These are phyloP conservation scores for Sebastes reedi DNA, from an alignment of 2,797 vertebrate species.

Conservation along the genomic window DNA sequence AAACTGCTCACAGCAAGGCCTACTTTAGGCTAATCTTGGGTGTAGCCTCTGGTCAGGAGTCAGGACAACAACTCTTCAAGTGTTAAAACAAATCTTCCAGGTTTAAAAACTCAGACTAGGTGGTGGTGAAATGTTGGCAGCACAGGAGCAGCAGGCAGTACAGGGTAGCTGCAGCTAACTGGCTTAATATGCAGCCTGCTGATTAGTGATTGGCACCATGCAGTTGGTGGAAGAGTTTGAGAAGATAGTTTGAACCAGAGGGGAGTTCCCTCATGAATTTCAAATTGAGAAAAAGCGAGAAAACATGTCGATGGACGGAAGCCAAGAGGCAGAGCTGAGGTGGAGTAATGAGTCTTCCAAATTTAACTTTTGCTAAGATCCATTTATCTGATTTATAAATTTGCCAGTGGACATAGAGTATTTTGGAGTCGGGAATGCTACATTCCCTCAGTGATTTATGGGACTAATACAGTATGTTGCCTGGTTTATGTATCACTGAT, in stretches of 20 bases:
- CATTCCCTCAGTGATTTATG: constrained; percentile 1
- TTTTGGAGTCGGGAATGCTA: neutral
- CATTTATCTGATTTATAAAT: constrained; percentile 28
- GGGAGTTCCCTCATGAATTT: constrained; percentile 20
- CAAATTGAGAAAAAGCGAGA: constrained; percentile 20
- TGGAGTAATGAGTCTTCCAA: constrained; percentile 29
- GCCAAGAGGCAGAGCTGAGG: constrained; percentile 26
- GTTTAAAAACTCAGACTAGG: neutral
- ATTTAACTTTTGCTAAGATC: constrained; percentile 25
- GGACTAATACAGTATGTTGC: neutral
- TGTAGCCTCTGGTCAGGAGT: neutral
- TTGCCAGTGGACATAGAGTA: neutral
- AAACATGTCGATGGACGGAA: constrained; percentile 23
- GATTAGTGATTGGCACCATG: constrained; percentile 39
- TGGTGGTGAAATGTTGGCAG: neutral
- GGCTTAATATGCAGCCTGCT: constrained; percentile 32
- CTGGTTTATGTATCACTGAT: neutral
- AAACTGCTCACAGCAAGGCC: neutral
- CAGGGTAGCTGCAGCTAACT: constrained; percentile 5
- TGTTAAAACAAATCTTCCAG: neutral
- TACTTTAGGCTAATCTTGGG: neutral
- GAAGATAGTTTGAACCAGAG: constrained; percentile 26
- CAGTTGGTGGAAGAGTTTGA: neutral
- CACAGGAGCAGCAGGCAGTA: neutral
- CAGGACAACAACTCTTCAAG: neutral